phyloP scores from a whole-genome alignment of 1,140 invertebrate species.

The Drosophila paulistorum region DNA sequence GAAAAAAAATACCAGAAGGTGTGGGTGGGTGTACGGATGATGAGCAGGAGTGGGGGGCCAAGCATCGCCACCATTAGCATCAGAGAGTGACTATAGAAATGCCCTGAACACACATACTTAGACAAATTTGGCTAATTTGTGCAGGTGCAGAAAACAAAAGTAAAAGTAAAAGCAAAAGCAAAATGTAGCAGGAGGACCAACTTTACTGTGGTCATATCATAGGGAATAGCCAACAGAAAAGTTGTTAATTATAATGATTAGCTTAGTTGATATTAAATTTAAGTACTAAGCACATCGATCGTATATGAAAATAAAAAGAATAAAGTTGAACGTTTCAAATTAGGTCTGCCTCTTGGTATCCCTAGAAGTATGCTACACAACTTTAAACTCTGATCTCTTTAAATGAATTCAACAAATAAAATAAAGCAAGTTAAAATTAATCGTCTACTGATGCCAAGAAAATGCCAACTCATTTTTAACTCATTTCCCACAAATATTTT shows the following conservation, averaged over 20 bases:
- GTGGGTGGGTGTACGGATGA: slow-evolving; percentile 10
- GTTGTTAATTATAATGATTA: slow-evolving; percentile 5
- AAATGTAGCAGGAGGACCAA: slow-evolving; percentile 23
- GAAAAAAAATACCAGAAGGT: background rate
- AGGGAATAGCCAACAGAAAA: background rate
- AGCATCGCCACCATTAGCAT: slow-evolving; percentile 7
- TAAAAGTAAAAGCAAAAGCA: slow-evolving; percentile 54
- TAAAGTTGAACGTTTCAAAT: too few relatives aligned
- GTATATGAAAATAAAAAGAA: too few relatives aligned
- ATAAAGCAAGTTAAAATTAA: background rate
- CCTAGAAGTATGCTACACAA: too few relatives aligned
- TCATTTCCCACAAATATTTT: slow-evolving; percentile 4
- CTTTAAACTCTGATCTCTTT: background rate
- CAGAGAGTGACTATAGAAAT: slow-evolving; percentile 46
- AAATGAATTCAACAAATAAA: background rate
- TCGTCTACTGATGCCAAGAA: background rate
- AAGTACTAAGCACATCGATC: background rate
- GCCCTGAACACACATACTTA: slow-evolving; percentile 46
- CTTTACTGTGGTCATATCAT: slow-evolving; percentile 41
- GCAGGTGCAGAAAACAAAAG: slow-evolving; percentile 57
- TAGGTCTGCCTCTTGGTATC: too few relatives aligned
- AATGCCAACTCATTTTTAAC: slow-evolving; percentile 4
- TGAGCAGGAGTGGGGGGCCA: background rate
- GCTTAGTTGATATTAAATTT: slow-evolving; percentile 7
- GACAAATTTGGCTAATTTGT: slow-evolving; percentile 62